These are phyloP conservation scores for Silvanus unidentatus DNA, from an alignment of 2,888 invertebrate genomes.

Conservation along the genomic window DNA sequence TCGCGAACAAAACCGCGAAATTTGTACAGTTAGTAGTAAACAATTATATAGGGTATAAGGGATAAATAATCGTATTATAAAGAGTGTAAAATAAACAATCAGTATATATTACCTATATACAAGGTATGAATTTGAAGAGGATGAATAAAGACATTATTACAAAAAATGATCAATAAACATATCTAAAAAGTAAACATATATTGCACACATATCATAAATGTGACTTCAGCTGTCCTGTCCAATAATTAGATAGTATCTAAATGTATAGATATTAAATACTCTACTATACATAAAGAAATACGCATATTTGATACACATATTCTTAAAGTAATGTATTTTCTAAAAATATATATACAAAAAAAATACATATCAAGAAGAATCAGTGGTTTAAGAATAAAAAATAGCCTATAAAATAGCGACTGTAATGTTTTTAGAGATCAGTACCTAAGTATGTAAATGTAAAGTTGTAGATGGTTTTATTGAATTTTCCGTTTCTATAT, in stretches of 20 bases:
- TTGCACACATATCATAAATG: constrained; percentile 43
- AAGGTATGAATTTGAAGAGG: constrained; percentile 9
- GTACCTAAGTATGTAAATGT: not conserved
- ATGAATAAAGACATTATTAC: constrained; percentile 2
- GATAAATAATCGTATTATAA: not conserved
- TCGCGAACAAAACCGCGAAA: not conserved
- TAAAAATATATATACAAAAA: constrained; percentile 40
- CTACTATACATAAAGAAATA: constrained; percentile 21
- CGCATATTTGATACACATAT: constrained; percentile 39
- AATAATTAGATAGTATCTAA: constrained; percentile 38
- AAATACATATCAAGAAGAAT: constrained; percentile 24
- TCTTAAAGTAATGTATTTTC: constrained; percentile 43
- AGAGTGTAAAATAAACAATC: constrained; percentile 1
- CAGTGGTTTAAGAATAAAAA: constrained; percentile 11
- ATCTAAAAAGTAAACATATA: constrained; percentile 37
- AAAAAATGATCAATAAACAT: constrained; percentile 13
- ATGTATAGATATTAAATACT: constrained; percentile 26
- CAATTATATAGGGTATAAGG: constrained; percentile 9
- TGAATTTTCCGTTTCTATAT: constrained; percentile 4
- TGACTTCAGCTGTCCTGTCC: constrained; percentile 46
- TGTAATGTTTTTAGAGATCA: not conserved
- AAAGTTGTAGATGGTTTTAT: constrained; percentile 4
- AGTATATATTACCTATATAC: not conserved
- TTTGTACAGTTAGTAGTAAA: constrained; percentile 4
- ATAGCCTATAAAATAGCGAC: not conserved